Conservation (phyloP, 2,797 vertebrate genomes). For the Melanotaenia nigrans region DNA sequence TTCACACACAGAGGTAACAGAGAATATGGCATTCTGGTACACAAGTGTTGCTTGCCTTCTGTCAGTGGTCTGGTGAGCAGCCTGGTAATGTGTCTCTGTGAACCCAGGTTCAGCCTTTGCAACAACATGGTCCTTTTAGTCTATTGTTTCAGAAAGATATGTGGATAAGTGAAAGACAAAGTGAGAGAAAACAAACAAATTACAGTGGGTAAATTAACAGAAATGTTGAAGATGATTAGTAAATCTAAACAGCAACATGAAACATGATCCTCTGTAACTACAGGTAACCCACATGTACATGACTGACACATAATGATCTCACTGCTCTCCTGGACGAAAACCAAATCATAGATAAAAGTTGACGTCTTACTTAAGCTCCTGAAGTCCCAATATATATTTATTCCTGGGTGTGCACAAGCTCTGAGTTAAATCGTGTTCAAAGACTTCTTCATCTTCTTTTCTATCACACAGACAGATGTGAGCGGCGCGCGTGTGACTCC, state of each 20-base stretch:
- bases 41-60: constrained; percentile 65
- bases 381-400: constrained; percentile 4
- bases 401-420: background rate
- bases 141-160: constrained; percentile 17
- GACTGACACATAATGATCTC: background rate
- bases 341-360: background rate
- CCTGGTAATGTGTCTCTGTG: constrained; percentile 39
- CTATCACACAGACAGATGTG: constrained; percentile 13
- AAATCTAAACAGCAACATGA: background rate
- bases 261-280: background rate
- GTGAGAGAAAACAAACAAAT: background rate
- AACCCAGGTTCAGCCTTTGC: constrained; percentile 57
- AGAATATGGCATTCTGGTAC: background rate
- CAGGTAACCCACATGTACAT: background rate
- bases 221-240: background rate
- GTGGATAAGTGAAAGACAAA: background rate
- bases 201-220: background rate
- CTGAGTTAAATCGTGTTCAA: constrained; percentile 23
- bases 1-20: background rate
- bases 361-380: constrained; percentile 41
- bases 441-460: constrained; percentile 39
- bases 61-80: constrained; percentile 58
- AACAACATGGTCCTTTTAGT: constrained; percentile 71
- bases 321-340: background rate
- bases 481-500: constrained; percentile 43